Percentiles rank a stretch among this genome's conserved stretches.
Evolutionary conservation across 2,113 vertebrate species (phyloP).

Genomic region (Corythoichthys haematopterus): DNA sequence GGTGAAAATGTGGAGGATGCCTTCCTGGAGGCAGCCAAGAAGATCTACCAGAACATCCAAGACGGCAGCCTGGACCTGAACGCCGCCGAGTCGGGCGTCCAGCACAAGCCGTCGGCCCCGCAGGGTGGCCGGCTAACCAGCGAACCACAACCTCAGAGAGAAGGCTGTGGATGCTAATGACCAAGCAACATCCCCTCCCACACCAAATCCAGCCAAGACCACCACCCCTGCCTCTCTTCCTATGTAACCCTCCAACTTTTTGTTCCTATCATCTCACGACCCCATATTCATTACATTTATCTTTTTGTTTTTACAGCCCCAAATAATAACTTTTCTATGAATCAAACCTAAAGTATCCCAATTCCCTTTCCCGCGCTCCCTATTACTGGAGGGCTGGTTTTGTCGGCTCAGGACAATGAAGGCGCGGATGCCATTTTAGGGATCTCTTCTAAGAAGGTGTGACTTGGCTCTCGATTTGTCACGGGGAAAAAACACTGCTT

Average conservation of each 20-base stretch:
- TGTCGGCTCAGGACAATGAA: neutral
- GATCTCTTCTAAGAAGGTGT: neutral
- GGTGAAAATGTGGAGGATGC: conserved; percentile 98
- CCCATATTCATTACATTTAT: neutral
- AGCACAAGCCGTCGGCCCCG: conserved; percentile 96
- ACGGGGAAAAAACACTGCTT: neutral
- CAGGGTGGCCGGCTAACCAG: conserved; percentile 94
- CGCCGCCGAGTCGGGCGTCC: conserved; percentile 93
- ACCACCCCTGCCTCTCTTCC: neutral
- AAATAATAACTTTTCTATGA: conserved; percentile 1
- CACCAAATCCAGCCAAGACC: conserved; percentile 5
- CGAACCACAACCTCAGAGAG: conserved; percentile 96
- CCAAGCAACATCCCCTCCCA: conserved; percentile 53
- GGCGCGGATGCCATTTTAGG: neutral
- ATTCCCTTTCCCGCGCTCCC: neutral
- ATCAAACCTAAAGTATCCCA: neutral
- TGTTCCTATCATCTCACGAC: conserved; percentile 41
- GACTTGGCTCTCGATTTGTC: neutral
- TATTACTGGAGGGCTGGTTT: neutral
- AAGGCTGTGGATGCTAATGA: conserved; percentile 99
- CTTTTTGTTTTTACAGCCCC: neutral
- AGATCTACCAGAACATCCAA: conserved; percentile 99
- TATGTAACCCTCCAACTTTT: neutral
- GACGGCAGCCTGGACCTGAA: conserved; percentile 98
- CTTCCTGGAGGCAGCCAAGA: conserved; percentile 97